Conservation (phyloP, 92 coral and sea anemone genomes). For the Porites divaricata region DNA sequence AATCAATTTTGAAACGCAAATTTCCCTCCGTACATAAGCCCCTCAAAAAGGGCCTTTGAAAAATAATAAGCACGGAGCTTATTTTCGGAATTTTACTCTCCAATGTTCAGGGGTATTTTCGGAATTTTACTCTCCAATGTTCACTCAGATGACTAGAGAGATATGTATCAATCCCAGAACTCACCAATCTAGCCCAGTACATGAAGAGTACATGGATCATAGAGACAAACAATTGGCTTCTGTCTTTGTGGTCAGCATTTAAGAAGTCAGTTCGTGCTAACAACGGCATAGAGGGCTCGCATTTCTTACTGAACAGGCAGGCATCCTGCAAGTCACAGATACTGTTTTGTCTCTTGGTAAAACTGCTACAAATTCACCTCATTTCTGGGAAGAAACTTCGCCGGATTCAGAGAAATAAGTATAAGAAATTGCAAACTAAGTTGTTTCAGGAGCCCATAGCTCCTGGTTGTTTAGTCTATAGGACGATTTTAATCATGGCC, state of each 20-base stretch:
- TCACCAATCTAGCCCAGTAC: not conserved
- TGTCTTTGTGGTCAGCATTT: constrained; percentile 16
- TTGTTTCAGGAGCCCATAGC: too few species aligned
- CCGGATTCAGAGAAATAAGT: constrained; percentile 27
- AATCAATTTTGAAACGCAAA: too few species aligned
- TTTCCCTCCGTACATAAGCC: too few species aligned
- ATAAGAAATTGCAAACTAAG: constrained; percentile 11
- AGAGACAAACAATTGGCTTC: constrained; percentile 19
- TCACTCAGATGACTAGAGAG: not conserved
- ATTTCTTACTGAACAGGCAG: constrained; percentile 37
- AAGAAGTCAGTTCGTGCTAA: constrained; percentile 32
- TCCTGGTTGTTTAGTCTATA: constrained; percentile 13
- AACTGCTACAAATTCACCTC: constrained; percentile 40
- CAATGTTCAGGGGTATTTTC: too few species aligned
- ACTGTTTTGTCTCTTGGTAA: constrained; percentile 30
- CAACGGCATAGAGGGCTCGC: constrained; percentile 59
- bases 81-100: too few species aligned
- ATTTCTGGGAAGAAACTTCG: constrained; percentile 38
- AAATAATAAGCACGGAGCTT: too few species aligned
- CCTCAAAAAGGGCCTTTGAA: too few species aligned
- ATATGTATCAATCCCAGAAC: too few species aligned
- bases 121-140: not conserved
- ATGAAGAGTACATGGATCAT: constrained; percentile 24
- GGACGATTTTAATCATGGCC: constrained; percentile 13
- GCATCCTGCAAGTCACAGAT: constrained; percentile 47